Conservation (phyloP, 2,113 vertebrate genomes). For the Melanerpes formicivorus region DNA sequence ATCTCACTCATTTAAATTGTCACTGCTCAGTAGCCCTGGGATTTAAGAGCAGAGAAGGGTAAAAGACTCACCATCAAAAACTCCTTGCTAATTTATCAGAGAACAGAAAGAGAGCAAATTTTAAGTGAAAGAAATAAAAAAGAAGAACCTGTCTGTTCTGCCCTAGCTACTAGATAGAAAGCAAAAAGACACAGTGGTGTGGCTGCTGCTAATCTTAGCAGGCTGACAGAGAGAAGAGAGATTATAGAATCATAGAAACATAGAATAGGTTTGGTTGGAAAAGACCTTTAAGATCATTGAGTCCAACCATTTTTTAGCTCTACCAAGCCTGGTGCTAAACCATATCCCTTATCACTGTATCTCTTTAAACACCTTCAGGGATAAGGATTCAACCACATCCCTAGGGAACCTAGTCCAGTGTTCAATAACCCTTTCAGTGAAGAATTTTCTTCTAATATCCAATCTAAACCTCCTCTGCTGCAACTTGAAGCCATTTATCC, state of each 20-base stretch:
- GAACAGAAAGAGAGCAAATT: slow-evolving; percentile 1
- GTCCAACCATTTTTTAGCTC: no score
- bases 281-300: no score
- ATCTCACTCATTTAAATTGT: slow-evolving; percentile 75
- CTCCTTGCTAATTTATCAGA: slow-evolving; percentile 53
- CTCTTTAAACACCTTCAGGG: no score
- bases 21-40: slow-evolving; percentile 63
- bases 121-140: neutral
- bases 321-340: no score
- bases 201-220: neutral
- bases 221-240: neutral
- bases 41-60: slow-evolving; percentile 60
- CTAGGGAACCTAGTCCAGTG: no score
- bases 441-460: no score
- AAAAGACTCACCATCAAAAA: slow-evolving; percentile 63
- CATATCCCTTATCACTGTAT: no score
- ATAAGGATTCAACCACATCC: no score
- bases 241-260: neutral
- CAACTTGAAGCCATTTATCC: no score
- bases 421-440: no score
- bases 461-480: no score
- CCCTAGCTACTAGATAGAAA: neutral
- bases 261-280: no score
- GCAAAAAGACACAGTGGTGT: neutral
- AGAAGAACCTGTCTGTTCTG: neutral